A percentile compares a stretch with the other conserved stretches of the same genome.
phyloP scores from a whole-genome alignment of 2,797 vertebrate species.

The Cynopterus sphinx region DNA sequence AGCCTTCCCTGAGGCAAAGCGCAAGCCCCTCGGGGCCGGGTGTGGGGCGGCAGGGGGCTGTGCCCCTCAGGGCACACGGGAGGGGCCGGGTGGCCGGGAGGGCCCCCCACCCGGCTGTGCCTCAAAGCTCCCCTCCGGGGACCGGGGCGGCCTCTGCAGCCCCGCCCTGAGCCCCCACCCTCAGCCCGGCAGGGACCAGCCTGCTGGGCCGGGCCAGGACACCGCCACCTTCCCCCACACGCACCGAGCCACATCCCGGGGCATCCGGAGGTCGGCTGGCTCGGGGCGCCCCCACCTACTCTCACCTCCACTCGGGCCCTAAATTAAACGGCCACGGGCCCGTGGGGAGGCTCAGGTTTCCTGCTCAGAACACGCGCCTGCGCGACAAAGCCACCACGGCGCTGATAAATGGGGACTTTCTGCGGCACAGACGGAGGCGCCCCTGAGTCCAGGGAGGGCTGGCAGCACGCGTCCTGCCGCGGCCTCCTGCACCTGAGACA shows the following conservation, averaged over 20 bases:
- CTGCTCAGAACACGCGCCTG: constrained; percentile 43
- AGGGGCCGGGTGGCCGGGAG: rapidly evolving
- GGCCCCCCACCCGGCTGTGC: neutral
- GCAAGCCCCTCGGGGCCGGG: rapidly evolving
- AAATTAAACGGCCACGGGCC: constrained; percentile 60
- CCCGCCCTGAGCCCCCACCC: neutral
- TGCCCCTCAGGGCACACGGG: rapidly evolving
- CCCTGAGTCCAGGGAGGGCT: constrained; percentile 80
- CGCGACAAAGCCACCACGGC: constrained; percentile 71
- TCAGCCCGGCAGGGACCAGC: neutral
- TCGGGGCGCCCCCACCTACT: neutral
- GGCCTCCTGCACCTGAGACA: constrained; percentile 64
- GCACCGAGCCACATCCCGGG: neutral
- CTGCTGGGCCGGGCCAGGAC: neutral
- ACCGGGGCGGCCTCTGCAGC: neutral
- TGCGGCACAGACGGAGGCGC: constrained; percentile 81
- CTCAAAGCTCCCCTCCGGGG: neutral
- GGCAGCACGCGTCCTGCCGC: constrained; percentile 43
- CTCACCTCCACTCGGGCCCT: constrained; percentile 46
- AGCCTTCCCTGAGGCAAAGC: no score
- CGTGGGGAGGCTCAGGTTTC: constrained; percentile 63
- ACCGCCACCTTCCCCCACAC: neutral
- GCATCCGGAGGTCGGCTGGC: neutral
- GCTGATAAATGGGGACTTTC: constrained; percentile 77
- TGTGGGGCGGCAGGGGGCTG: rapidly evolving